phyloP scores from a whole-genome alignment of 2,888 invertebrate genomes.

The Tromatobia lineatoria region DNA sequence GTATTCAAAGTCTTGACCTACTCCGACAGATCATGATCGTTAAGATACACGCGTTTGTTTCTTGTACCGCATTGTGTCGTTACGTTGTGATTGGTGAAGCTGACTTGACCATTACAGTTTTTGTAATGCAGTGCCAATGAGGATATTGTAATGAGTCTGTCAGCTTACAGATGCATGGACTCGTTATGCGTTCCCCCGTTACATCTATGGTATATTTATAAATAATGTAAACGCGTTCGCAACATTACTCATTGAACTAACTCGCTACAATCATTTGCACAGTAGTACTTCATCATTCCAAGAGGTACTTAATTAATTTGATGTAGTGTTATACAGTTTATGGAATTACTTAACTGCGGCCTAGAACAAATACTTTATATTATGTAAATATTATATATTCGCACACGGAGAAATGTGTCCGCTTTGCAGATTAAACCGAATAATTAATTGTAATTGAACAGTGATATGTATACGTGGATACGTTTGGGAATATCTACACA shows the following conservation, averaged over 20 bases:
- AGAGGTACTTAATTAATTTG: background rate
- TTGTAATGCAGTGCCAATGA: background rate
- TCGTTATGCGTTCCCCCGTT: background rate
- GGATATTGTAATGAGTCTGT: constrained; percentile 3
- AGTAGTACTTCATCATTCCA: background rate
- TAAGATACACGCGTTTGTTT: constrained; percentile 19
- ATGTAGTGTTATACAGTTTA: background rate
- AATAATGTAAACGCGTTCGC: constrained; percentile 28
- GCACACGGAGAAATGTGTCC: too few relatives aligned
- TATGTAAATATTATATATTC: too few relatives aligned
- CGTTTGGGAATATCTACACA: too few relatives aligned
- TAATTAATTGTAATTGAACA: too few relatives aligned
- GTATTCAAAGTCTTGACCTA: constrained; percentile 50
- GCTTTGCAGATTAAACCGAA: too few relatives aligned
- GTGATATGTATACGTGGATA: too few relatives aligned
- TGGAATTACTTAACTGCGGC: too few relatives aligned
- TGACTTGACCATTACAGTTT: background rate
- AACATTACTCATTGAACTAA: constrained; percentile 12
- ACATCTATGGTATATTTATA: constrained; percentile 13
- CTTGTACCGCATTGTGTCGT: constrained; percentile 6
- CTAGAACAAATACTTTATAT: too few relatives aligned
- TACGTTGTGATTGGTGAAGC: background rate
- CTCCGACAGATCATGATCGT: constrained; percentile 43
- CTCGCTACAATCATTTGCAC: constrained; percentile 3
- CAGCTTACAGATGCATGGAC: background rate